A percentile compares a stretch with the other conserved stretches of the same genome.
phyloP scores from a whole-genome alignment of 2,113 vertebrate genomes.

The Chaetorhynchus papuensis region DNA sequence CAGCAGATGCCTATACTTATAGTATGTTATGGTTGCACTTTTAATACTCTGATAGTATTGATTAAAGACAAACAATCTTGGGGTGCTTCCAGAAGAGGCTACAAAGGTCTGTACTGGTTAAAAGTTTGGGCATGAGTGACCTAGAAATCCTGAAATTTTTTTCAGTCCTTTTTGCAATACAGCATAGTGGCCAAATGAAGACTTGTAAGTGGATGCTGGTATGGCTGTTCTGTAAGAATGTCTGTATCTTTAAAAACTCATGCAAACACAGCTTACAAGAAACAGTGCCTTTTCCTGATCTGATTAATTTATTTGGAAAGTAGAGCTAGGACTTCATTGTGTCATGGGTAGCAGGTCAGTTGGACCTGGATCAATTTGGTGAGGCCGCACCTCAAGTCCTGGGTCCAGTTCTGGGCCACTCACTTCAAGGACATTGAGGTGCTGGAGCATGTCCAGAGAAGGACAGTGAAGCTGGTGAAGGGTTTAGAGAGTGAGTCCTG shows the following conservation, averaged over 20 bases:
- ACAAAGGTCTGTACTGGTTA: neutral
- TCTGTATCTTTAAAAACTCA: neutral
- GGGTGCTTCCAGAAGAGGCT: neutral
- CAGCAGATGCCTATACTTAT: neutral
- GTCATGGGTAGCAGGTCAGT: neutral
- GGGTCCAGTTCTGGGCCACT: neutral
- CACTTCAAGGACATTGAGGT: rapidly evolving
- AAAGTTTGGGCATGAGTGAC: neutral
- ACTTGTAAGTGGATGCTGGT: neutral
- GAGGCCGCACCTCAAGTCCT: neutral
- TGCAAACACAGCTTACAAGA: neutral
- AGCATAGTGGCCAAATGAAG: neutral
- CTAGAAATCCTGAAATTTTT: neutral
- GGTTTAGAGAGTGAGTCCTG: neutral
- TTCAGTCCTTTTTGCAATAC: neutral
- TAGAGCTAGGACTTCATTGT: neutral
- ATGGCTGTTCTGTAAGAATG: neutral
- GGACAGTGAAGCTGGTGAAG: neutral
- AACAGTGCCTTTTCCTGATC: neutral
- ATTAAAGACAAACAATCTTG: neutral
- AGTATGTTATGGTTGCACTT: neutral
- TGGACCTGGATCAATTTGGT: neutral
- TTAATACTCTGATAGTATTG: neutral
- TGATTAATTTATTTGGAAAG: neutral
- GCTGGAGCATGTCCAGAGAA: neutral